A percentile compares a stretch with the other conserved stretches of the same genome.
These are phyloP conservation scores for Dolichallabes microphthalmus DNA, from an alignment of 2,113 vertebrate species.

Conservation along the genomic window DNA sequence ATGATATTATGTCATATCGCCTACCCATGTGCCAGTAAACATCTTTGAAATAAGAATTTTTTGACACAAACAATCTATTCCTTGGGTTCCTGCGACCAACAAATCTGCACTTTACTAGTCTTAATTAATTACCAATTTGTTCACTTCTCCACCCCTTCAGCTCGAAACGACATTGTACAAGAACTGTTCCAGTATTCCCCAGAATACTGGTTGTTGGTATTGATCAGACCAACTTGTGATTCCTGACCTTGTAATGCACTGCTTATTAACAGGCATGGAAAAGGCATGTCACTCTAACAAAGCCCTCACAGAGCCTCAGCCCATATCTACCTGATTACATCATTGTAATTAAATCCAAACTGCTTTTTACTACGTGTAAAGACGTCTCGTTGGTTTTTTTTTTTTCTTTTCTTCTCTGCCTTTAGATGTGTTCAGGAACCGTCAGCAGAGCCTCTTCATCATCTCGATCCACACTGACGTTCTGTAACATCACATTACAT, in stretches of 20 bases:
- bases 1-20: background rate
- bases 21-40: background rate
- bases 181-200: background rate
- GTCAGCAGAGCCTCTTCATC: conserved; percentile 76
- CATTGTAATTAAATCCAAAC: background rate
- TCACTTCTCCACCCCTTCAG: background rate
- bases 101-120: background rate
- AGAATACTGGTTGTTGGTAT: too few relatives aligned
- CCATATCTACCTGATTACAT: background rate
- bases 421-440: conserved; percentile 72
- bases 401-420: background rate
- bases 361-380: background rate
- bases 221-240: background rate
- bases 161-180: background rate
- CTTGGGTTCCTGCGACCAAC: background rate
- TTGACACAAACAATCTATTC: background rate
- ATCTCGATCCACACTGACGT: conserved; percentile 79
- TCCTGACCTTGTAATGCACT: background rate
- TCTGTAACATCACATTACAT: conserved; percentile 60
- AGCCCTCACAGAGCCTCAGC: background rate
- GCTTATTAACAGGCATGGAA: background rate
- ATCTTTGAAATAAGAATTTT: background rate
- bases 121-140: background rate
- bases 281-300: background rate
- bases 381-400: background rate